Conservation (phyloP, 2,797 vertebrate genomes). For the Sebastes nivosus region DNA sequence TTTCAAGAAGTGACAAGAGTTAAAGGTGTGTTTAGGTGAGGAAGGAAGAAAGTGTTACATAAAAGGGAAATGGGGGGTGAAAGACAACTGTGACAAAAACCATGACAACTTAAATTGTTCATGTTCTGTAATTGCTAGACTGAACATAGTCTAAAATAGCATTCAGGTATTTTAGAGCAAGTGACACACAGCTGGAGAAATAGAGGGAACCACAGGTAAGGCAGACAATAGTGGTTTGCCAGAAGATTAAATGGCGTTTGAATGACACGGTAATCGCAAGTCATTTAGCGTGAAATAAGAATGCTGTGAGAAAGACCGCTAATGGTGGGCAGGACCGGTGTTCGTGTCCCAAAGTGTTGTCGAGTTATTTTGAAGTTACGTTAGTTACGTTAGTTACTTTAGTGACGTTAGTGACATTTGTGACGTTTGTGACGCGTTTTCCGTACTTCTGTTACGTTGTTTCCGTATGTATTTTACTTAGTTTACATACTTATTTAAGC, state of each 20-base stretch:
- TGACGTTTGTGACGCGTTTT: fast-evolving
- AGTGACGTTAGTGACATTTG: too few species aligned
- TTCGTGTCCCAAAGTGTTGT: too few species aligned
- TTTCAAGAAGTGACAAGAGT: slow-evolving; percentile 34
- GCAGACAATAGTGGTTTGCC: not conserved
- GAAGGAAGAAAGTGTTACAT: slow-evolving; percentile 23
- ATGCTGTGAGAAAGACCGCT: not conserved
- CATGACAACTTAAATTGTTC: slow-evolving; percentile 48
- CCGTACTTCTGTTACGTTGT: not conserved
- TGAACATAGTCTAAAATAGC: not conserved
- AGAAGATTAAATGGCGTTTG: not conserved
- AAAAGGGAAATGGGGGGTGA: slow-evolving; percentile 58
- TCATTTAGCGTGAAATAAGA: not conserved
- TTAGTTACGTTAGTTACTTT: too few species aligned
- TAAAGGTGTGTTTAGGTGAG: slow-evolving; percentile 31
- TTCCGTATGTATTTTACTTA: not conserved
- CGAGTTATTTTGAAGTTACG: too few species aligned
- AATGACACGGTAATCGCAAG: not conserved
- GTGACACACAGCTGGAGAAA: not conserved
- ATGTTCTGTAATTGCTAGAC: slow-evolving; percentile 33
- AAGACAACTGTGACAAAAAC: slow-evolving; percentile 40
- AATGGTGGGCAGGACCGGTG: too few species aligned
- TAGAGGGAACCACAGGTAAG: not conserved
- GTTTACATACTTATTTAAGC: not conserved
- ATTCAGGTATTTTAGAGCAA: not conserved